Evolutionary conservation across 2,888 invertebrate genomes (phyloP).

Genomic region (Steromphala cineraria): DNA sequence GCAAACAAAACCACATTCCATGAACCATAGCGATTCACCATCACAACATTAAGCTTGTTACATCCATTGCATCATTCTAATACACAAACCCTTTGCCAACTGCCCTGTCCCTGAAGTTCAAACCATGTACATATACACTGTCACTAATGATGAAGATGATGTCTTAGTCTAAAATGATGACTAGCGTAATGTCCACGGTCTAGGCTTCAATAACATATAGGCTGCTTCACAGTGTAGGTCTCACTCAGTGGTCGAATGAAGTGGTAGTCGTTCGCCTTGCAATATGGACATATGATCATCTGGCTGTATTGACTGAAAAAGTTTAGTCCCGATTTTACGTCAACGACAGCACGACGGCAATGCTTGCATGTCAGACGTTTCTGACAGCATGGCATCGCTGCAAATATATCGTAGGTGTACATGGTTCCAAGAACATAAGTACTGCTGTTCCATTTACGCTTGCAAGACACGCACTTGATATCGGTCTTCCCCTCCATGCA

Average conservation of each 20-base stretch:
- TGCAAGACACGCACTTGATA: slow-evolving; percentile 73
- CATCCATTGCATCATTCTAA: too few relatives aligned
- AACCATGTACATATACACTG: too few relatives aligned
- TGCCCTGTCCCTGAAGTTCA: not conserved
- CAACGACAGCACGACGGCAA: slow-evolving; percentile 91
- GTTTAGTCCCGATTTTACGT: slow-evolving; percentile 88
- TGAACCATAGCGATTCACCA: too few relatives aligned
- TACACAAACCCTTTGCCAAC: too few relatives aligned
- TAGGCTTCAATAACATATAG: slow-evolving; percentile 60
- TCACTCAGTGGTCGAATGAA: slow-evolving; percentile 89
- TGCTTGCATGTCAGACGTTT: slow-evolving; percentile 95
- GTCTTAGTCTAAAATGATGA: not conserved
- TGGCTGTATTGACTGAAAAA: slow-evolving; percentile 93
- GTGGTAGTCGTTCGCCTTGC: slow-evolving; percentile 92
- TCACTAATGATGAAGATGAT: not conserved
- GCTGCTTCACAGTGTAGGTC: slow-evolving; percentile 60
- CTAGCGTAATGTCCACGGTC: slow-evolving; percentile 13
- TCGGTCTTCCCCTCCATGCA: slow-evolving; percentile 84
- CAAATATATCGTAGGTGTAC: slow-evolving; percentile 99
- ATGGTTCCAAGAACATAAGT: slow-evolving; percentile 96
- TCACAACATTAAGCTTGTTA: too few relatives aligned
- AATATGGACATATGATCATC: slow-evolving; percentile 92
- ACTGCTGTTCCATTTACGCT: slow-evolving; percentile 82
- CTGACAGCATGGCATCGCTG: slow-evolving; percentile 96
- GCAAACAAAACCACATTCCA: too few relatives aligned